These are phyloP conservation scores for Notolabrus celidotus DNA, from an alignment of 2,797 vertebrate genomes.

Conservation along the genomic window DNA sequence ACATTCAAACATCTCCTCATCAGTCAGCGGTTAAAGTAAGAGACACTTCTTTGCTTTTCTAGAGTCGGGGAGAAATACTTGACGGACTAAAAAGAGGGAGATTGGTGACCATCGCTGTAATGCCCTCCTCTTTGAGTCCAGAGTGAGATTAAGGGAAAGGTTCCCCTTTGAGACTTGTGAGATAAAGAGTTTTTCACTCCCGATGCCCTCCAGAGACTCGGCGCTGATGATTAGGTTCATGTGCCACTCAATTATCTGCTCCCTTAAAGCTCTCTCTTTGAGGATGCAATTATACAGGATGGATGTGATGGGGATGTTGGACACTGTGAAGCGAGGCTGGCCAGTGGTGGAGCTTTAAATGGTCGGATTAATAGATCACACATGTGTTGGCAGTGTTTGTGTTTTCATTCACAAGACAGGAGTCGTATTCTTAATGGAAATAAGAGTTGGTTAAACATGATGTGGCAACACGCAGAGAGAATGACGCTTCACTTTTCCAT, in stretches of 20 bases:
- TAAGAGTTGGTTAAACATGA: slow-evolving; percentile 14
- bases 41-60: slow-evolving; percentile 20
- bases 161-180: slow-evolving; percentile 67
- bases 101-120: slow-evolving; percentile 50
- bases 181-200: slow-evolving; percentile 73
- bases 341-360: slow-evolving; percentile 65
- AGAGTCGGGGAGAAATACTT: slow-evolving; percentile 13
- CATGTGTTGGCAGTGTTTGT: slow-evolving; percentile 69
- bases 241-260: slow-evolving; percentile 78
- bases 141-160: slow-evolving; percentile 69
- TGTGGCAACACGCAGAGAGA: slow-evolving; percentile 34
- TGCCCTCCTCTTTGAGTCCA: slow-evolving; percentile 59
- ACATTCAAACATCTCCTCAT: slow-evolving; percentile 26
- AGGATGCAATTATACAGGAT: slow-evolving; percentile 74
- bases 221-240: slow-evolving; percentile 77
- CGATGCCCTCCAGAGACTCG: slow-evolving; percentile 63
- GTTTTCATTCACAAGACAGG: slow-evolving; percentile 63
- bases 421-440: slow-evolving; percentile 52
- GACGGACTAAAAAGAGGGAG: slow-evolving; percentile 46
- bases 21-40: slow-evolving; percentile 19
- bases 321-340: slow-evolving; percentile 63
- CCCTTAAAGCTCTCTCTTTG: slow-evolving; percentile 75
- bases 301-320: slow-evolving; percentile 64
- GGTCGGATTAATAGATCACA: slow-evolving; percentile 67
- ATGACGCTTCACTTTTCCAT: slow-evolving; percentile 61